phyloP scores from a whole-genome alignment of 2,113 vertebrate species.

The Sporophila hypoxantha region DNA sequence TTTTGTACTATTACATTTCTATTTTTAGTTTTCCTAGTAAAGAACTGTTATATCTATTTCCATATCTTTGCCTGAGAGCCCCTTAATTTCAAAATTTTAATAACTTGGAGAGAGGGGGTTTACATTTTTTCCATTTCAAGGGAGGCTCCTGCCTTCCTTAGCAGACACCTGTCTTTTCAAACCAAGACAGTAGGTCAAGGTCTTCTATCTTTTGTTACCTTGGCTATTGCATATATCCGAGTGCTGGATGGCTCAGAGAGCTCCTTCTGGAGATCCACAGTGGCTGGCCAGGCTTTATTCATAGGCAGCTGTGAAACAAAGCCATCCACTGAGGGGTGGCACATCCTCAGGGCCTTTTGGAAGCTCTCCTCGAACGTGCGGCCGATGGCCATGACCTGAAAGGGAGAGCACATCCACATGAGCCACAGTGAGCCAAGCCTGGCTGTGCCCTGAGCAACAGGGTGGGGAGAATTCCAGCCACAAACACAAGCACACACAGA shows the following conservation, averaged over 20 bases:
- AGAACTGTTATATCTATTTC: too few relatives aligned
- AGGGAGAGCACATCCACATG: not conserved
- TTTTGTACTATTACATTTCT: too few relatives aligned
- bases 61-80: too few relatives aligned
- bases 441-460: not conserved
- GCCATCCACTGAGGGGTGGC: slow-evolving; percentile 88
- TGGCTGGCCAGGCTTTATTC: slow-evolving; percentile 81
- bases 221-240: slow-evolving; percentile 87
- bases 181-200: not conserved
- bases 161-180: not conserved
- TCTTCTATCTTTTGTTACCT: slow-evolving; percentile 67
- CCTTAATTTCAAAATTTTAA: too few relatives aligned
- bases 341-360: slow-evolving; percentile 95
- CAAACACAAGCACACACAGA: not conserved
- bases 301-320: slow-evolving; percentile 84
- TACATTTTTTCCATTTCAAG: too few relatives aligned
- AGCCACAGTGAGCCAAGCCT: not conserved
- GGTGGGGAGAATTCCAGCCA: not conserved
- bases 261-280: slow-evolving; percentile 76
- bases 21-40: too few relatives aligned
- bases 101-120: too few relatives aligned
- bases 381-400: slow-evolving; percentile 91
- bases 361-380: slow-evolving; percentile 94
- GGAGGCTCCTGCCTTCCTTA: too few relatives aligned
- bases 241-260: slow-evolving; percentile 86